Percentiles rank a stretch among this genome's conserved stretches.
These are phyloP conservation scores for Gnathonemus longibarbis DNA, from an alignment of 2,113 vertebrate species.

Conservation along the genomic window DNA sequence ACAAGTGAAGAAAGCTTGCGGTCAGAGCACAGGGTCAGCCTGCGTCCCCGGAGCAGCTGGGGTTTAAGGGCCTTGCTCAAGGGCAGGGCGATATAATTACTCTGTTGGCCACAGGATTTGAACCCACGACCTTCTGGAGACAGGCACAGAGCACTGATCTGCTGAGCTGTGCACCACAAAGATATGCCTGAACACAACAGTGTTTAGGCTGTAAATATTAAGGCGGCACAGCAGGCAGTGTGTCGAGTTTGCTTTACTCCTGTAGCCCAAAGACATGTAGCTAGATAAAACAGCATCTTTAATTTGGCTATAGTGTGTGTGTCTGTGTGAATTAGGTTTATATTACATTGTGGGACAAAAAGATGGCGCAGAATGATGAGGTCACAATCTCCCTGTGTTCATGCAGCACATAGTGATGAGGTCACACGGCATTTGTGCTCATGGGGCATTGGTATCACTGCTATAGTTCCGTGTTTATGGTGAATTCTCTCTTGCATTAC, in stretches of 20 bases:
- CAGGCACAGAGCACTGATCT: neutral
- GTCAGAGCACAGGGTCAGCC: neutral
- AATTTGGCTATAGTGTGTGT: neutral
- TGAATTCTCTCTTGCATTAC: neutral
- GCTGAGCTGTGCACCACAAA: neutral
- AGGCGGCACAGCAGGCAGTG: neutral
- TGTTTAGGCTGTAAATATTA: neutral
- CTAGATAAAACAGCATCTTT: neutral
- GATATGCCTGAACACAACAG: neutral
- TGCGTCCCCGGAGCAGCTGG: neutral
- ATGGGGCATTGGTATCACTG: neutral
- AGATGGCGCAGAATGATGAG: too few relatives aligned
- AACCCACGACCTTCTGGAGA: neutral
- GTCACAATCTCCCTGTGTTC: neutral
- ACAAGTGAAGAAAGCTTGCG: neutral
- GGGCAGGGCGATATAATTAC: neutral
- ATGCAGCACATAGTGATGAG: neutral
- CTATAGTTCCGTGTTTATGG: neutral
- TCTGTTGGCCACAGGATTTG: neutral
- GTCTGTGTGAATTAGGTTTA: neutral
- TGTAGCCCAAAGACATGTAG: neutral
- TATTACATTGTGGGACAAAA: too few relatives aligned
- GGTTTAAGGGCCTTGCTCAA: neutral
- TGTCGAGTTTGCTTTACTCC: neutral
- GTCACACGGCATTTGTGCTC: neutral